phyloP scores from a whole-genome alignment of 2,888 invertebrate species.

The Cerastoderma edule region DNA sequence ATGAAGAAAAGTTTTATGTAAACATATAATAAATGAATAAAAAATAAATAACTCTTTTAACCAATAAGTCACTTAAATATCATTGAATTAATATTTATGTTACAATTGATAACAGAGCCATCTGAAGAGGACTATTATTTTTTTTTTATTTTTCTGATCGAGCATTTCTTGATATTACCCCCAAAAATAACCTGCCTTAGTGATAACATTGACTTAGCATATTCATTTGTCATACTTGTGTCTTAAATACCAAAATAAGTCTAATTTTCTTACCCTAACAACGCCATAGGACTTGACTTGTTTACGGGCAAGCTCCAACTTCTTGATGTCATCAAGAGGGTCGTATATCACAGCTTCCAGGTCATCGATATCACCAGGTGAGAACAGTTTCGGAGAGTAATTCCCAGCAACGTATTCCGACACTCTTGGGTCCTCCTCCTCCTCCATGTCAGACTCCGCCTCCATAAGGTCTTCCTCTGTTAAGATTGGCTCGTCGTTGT shows the following conservation, averaged over 20 bases:
- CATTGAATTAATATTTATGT: no score
- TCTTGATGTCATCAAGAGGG: slow-evolving; percentile 90
- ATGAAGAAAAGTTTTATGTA: no score
- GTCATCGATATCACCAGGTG: slow-evolving; percentile 87
- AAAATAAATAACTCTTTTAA: no score
- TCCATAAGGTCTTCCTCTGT: slow-evolving; percentile 78
- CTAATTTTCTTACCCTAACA: slow-evolving; percentile 81
- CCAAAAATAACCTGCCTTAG: no score
- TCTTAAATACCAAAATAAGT: no score
- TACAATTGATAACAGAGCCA: not conserved
- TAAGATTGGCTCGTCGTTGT: slow-evolving; percentile 44
- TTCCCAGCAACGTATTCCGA: slow-evolving; percentile 86
- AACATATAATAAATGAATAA: no score
- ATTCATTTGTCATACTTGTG: no score
- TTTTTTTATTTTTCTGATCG: no score
- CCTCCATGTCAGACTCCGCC: slow-evolving; percentile 73
- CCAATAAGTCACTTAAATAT: no score
- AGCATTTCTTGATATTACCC: no score
- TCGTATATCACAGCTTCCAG: slow-evolving; percentile 90
- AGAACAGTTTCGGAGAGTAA: slow-evolving; percentile 92
- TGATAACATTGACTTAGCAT: no score
- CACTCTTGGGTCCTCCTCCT: slow-evolving; percentile 41
- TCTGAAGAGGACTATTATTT: no score
- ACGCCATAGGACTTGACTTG: slow-evolving; percentile 85
- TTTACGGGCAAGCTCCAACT: slow-evolving; percentile 90